Evolutionary conservation across 2,888 invertebrate genomes (phyloP).

Genomic region (Exocentrus adspersus): DNA sequence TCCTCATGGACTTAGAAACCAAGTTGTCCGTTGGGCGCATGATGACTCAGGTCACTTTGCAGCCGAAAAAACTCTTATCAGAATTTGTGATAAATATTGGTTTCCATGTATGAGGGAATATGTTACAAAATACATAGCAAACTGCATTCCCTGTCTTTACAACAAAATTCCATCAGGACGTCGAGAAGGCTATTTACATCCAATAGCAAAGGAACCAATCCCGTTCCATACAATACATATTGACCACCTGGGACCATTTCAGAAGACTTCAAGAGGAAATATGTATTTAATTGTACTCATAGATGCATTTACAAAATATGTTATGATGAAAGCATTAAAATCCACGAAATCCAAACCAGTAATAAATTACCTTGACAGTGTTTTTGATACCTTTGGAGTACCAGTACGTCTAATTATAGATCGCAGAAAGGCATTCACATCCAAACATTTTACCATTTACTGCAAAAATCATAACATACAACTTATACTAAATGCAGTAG

Average conservation of each 20-base stretch:
- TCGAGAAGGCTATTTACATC: constrained; percentile 41
- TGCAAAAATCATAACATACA: constrained; percentile 6
- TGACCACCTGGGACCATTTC: constrained; percentile 46
- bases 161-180: constrained; percentile 45
- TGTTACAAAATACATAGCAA: constrained; percentile 46
- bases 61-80: constrained; percentile 51
- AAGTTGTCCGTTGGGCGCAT: constrained; percentile 49
- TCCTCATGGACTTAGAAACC: constrained; percentile 51
- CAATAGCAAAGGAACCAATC: constrained; percentile 35
- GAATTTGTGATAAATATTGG: constrained; percentile 48
- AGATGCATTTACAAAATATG: constrained; percentile 26
- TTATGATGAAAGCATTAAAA: constrained; percentile 3
- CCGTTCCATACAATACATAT: constrained; percentile 45
- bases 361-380: background rate
- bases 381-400: background rate
- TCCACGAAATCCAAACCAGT: constrained; percentile 14
- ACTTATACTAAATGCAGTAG: constrained; percentile 15
- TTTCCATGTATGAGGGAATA: constrained; percentile 40
- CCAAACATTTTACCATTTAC: background rate
- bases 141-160: constrained; percentile 49
- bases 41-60: constrained; percentile 59
- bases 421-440: background rate
- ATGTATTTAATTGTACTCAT: constrained; percentile 17
- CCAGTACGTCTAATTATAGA: background rate
- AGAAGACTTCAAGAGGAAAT: constrained; percentile 28